These are phyloP conservation scores for Dipodomys spectabilis DNA, from an alignment of 2,113 vertebrate species.

Conservation along the genomic window DNA sequence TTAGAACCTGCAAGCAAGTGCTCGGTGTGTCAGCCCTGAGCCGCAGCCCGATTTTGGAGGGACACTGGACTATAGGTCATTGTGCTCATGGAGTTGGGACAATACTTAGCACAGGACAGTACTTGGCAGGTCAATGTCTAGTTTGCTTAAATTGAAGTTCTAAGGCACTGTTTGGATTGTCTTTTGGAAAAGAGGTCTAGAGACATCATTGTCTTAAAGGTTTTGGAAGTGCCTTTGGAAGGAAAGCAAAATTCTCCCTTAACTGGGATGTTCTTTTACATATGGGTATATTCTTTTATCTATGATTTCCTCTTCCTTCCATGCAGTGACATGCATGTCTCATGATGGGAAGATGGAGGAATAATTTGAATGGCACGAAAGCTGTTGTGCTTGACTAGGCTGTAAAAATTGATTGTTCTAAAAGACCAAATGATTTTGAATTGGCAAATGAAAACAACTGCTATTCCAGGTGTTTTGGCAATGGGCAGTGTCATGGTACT, in stretches of 20 bases:
- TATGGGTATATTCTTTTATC: not conserved
- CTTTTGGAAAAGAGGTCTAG: not conserved
- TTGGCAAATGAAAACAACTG: constrained; percentile 11
- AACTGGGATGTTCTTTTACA: not conserved
- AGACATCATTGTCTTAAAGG: not conserved
- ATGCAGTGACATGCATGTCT: not conserved
- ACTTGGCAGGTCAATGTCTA: not conserved
- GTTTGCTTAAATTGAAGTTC: not conserved
- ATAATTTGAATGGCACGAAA: constrained; percentile 29
- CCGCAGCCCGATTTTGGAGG: not conserved
- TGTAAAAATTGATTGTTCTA: constrained; percentile 32
- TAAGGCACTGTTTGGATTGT: not conserved
- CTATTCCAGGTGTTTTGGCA: not conserved
- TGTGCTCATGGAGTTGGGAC: not conserved
- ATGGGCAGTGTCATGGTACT: not conserved
- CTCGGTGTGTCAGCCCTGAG: not conserved
- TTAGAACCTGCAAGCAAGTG: not conserved
- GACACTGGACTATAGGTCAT: not conserved
- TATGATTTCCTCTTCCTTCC: not conserved
- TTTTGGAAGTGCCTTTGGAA: not conserved
- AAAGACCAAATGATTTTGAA: constrained; percentile 41
- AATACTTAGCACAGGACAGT: not conserved
- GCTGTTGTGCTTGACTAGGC: not conserved
- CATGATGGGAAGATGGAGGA: not conserved
- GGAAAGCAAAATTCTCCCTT: not conserved